phyloP scores from a whole-genome alignment of 2,113 vertebrate species.

The Romanogobio albipinnatus region DNA sequence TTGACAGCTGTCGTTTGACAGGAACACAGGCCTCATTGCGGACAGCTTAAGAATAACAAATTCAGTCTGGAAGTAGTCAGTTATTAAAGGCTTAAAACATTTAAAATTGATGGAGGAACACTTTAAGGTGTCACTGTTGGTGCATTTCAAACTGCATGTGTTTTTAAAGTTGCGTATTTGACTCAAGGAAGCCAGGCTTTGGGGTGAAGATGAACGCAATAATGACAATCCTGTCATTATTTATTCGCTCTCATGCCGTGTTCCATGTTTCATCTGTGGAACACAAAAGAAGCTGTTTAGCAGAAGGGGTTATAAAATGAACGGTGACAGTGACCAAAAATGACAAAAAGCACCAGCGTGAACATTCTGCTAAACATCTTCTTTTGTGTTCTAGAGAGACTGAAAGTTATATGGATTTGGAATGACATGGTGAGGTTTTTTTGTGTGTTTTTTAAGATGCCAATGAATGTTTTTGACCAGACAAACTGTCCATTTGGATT shows the following conservation, averaged over 20 bases:
- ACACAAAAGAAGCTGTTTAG: background rate
- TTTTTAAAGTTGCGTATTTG: background rate
- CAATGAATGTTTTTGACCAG: background rate
- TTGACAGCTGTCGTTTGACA: constrained; percentile 60
- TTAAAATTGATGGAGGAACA: background rate
- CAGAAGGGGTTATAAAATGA: background rate
- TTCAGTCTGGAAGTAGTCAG: constrained; percentile 23
- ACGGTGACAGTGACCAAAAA: too few relatives aligned
- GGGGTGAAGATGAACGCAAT: background rate
- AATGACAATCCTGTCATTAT: background rate
- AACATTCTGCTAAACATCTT: background rate
- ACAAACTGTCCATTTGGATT: background rate
- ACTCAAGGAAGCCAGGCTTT: background rate
- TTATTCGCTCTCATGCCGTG: background rate
- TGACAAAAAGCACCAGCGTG: background rate
- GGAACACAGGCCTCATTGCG: constrained; percentile 51
- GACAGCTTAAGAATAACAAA: constrained; percentile 51
- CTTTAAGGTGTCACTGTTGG: constrained; percentile 16
- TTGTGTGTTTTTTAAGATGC: background rate
- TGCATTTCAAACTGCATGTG: background rate
- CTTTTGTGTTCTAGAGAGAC: background rate
- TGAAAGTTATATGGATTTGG: background rate
- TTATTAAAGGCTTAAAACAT: constrained; percentile 31
- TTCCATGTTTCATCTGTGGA: background rate
- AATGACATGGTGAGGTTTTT: too few relatives aligned